phyloP scores from a whole-genome alignment of 1,140 invertebrate genomes.

The Vollenhovia emeryi region DNA sequence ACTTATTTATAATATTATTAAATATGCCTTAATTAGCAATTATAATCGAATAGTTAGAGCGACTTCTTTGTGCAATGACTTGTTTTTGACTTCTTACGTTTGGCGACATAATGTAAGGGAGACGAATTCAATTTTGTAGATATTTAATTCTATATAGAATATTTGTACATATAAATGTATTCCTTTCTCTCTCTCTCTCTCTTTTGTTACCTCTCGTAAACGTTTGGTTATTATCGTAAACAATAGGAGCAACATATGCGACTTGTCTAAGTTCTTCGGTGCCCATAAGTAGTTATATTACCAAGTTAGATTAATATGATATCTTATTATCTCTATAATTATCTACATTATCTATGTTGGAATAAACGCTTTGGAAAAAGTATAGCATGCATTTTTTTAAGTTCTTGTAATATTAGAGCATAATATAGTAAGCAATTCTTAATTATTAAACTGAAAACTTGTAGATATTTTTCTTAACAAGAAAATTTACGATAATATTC shows the following conservation, averaged over 20 bases:
- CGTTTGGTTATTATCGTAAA: conserved; percentile 39
- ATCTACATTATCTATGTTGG: conserved; percentile 61
- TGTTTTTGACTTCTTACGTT: not conserved
- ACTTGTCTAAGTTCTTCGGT: conserved; percentile 25
- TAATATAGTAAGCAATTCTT: not conserved
- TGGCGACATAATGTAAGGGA: conserved; percentile 13
- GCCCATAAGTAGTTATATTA: conserved; percentile 51
- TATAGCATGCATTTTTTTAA: conserved; percentile 12
- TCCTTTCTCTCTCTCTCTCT: not conserved
- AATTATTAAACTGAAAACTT: not conserved
- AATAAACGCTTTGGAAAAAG: conserved; percentile 52
- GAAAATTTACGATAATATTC: not conserved
- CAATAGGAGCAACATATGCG: not conserved
- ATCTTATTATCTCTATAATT: conserved; percentile 66
- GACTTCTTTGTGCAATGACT: conserved; percentile 21
- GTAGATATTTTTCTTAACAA: not conserved
- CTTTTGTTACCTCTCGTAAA: conserved; percentile 28
- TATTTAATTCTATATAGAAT: conserved; percentile 71
- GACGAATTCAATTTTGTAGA: conserved; percentile 56
- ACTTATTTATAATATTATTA: conserved; percentile 44
- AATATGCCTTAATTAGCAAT: not conserved
- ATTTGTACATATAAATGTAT: conserved; percentile 71
- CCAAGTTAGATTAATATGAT: no score
- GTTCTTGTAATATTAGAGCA: not conserved
- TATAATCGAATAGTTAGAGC: conserved; percentile 24